A percentile compares a stretch with the other conserved stretches of the same genome.
Conservation (phyloP, 2,888 invertebrate species). For the Octonoba sinensis region DNA sequence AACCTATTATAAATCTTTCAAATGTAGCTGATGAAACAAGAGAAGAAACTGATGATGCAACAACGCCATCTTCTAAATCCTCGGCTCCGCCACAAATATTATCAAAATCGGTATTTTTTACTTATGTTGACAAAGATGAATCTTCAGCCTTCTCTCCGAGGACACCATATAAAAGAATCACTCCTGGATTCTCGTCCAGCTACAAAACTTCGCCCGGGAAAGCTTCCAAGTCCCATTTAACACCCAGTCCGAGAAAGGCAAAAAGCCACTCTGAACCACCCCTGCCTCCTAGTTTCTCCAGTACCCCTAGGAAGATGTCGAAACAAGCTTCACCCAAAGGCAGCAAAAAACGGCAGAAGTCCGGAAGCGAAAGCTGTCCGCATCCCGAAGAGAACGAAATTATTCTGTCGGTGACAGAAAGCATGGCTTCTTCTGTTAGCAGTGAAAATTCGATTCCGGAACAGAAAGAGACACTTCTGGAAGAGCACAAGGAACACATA, state of each 20-base stretch:
- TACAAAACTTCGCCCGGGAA: slow-evolving; percentile 49
- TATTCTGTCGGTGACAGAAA: slow-evolving; percentile 28
- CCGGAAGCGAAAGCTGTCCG: slow-evolving; percentile 17
- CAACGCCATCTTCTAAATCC: slow-evolving; percentile 32
- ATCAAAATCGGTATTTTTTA: slow-evolving; percentile 55
- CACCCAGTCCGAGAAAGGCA: slow-evolving; percentile 23
- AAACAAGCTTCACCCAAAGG: slow-evolving; percentile 7
- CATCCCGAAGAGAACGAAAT: not conserved
- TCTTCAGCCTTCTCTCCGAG: slow-evolving; percentile 21
- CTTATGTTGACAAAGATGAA: slow-evolving; percentile 44
- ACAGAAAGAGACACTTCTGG: slow-evolving; percentile 28
- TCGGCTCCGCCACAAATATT: slow-evolving; percentile 9
- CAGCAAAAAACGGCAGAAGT: slow-evolving; percentile 19
- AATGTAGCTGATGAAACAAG: not conserved
- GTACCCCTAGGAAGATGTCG: slow-evolving; percentile 37
- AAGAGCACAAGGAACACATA: slow-evolving; percentile 53
- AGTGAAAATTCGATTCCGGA: slow-evolving; percentile 54
- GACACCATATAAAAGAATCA: slow-evolving; percentile 48
- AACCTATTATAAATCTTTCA: too few relatives aligned
- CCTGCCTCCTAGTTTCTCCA: slow-evolving; percentile 7
- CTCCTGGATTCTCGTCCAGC: slow-evolving; percentile 24
- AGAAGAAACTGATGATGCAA: slow-evolving; percentile 16
- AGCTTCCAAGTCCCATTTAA: slow-evolving; percentile 19
- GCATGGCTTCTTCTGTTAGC: slow-evolving; percentile 51
- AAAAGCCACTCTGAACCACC: slow-evolving; percentile 44